Conservation (phyloP, 2,888 invertebrate species). For the Ephialtes manifestator region DNA sequence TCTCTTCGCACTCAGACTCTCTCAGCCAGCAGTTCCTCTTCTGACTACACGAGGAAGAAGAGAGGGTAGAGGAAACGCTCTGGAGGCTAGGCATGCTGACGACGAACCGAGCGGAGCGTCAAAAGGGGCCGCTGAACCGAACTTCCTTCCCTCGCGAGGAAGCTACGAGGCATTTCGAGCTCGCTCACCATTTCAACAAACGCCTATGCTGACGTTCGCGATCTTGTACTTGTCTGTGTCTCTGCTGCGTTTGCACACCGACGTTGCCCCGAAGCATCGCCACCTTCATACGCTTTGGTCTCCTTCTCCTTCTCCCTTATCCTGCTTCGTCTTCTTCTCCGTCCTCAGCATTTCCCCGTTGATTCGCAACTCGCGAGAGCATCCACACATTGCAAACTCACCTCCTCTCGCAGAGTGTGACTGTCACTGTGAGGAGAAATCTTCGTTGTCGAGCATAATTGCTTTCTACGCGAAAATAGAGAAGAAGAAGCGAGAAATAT, state of each 20-base stretch:
- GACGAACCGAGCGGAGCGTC: conserved; percentile 54
- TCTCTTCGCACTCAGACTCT: neutral
- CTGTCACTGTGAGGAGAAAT: neutral
- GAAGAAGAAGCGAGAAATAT: neutral
- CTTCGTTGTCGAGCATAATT: conserved; percentile 8
- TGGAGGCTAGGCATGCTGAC: conserved; percentile 44
- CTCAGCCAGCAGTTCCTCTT: neutral
- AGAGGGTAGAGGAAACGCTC: conserved; percentile 23
- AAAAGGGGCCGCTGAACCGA: conserved; percentile 68
- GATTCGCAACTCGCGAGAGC: conserved; percentile 19
- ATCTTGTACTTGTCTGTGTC: neutral
- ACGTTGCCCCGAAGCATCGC: conserved; percentile 27
- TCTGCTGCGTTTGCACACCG: conserved; percentile 32
- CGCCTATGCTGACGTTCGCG: conserved; percentile 3
- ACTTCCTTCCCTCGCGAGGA: conserved; percentile 56
- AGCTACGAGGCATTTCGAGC: conserved; percentile 30
- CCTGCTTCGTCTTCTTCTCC: neutral
- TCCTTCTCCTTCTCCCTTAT: neutral
- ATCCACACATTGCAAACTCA: neutral
- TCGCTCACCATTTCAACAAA: conserved; percentile 22
- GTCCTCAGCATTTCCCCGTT: conserved; percentile 2
- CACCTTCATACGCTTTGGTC: neutral
- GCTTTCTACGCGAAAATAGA: neutral
- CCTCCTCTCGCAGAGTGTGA: neutral
- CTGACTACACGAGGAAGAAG: neutral